phyloP scores from a whole-genome alignment of 2,113 vertebrate species.

The Paradoxurus hermaphroditus region DNA sequence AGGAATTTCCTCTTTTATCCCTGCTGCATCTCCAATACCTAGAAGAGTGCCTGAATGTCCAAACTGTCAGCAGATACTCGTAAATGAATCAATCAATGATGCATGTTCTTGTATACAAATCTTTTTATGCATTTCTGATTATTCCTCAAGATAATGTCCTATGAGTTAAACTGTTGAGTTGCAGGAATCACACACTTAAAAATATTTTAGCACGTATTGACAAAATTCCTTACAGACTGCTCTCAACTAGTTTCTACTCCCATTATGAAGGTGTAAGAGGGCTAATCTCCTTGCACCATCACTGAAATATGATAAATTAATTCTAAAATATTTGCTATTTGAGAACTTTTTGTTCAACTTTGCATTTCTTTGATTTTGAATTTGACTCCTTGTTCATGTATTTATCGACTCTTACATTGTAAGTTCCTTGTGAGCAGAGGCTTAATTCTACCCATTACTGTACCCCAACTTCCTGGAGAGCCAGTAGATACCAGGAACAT shows the following conservation, averaged over 20 bases:
- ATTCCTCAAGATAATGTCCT: neutral
- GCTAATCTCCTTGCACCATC: neutral
- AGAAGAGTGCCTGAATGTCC: neutral
- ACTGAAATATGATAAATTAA: neutral
- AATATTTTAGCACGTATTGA: neutral
- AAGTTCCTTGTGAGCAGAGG: neutral
- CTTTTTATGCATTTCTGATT: conserved; percentile 4
- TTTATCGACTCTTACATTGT: too few species aligned
- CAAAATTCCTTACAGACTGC: neutral
- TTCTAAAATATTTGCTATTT: conserved; percentile 27
- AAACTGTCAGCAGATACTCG: neutral
- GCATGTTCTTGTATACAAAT: neutral
- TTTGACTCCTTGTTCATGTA: too few species aligned
- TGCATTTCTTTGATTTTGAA: neutral
- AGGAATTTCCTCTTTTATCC: neutral
- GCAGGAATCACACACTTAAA: neutral
- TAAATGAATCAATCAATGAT: neutral
- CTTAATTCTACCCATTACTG: neutral
- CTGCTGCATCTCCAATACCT: neutral
- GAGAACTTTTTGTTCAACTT: neutral
- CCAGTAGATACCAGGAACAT: too few species aligned
- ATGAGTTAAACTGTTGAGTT: neutral
- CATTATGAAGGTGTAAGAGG: conserved; percentile 4
- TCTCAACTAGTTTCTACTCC: neutral
- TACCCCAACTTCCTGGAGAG: neutral